Base-by-base conservation (phyloP, 2,888 invertebrate species). In the Emmelina monodactyla region DNA sequence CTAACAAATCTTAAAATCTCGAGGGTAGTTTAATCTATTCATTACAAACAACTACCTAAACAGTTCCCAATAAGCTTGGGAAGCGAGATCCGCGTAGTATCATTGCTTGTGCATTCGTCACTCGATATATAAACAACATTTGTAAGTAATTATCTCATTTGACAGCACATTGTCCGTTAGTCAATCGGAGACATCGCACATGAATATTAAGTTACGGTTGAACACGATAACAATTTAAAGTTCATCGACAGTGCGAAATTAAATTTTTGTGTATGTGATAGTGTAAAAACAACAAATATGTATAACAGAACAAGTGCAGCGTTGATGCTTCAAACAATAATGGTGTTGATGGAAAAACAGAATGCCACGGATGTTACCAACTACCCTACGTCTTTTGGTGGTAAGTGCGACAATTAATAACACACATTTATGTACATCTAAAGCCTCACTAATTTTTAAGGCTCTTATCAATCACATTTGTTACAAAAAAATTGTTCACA, bases 301-400 rank as follows among this genome's bases (percentile, higher is more conserved):
- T 61, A 65, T 48, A 81, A 80, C 47, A 66, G 53, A 40, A 79
- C 80, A 10, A 76, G 78, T 67, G 78, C 79, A 2, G 70, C 75
- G 31, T 46, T 81, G 43, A 76, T 81, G 80, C 61, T 81, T 38
- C 80, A 80, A 42, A 80, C 81, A 15, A 76, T 81, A 34, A 72
- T 81, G 70, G 67, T 79, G 38, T 52, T 81, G 41, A 75, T 80
- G 72, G 71, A 78, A 41, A 76, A 78, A 44, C 76, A 78, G 38
- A 79, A 80, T 55, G 58, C 71, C 5, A 65, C 75, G 2, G 65
- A 64, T 41, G 70, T 72, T 33, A 73, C 70, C 6, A 62, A 60
- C 41, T 72, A 61, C 35, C 73, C 75, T 1, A 51, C 53, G 14
- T 56, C 54, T 40, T 71, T 62, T 49, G 55, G 51, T 47, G 76